These are phyloP conservation scores for Huso huso DNA, from an alignment of 2,797 vertebrate species.

Conservation along the genomic window DNA sequence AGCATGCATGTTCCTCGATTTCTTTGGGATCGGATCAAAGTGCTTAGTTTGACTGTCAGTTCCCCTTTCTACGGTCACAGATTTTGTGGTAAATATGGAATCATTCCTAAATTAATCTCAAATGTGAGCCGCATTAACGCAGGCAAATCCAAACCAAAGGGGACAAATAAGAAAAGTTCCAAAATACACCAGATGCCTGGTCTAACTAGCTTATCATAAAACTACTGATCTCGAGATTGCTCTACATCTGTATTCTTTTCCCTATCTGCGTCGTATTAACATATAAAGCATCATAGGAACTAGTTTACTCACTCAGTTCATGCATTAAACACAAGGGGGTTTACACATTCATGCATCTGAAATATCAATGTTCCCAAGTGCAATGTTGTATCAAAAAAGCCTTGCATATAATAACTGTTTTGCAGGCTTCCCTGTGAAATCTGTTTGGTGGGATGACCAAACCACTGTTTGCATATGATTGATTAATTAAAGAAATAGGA, in stretches of 20 bases:
- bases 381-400: slow-evolving; percentile 38
- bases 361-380: slow-evolving; percentile 30
- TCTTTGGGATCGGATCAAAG: no score
- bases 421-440: slow-evolving; percentile 27
- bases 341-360: slow-evolving; percentile 55
- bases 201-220: slow-evolving; percentile 33
- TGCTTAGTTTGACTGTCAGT: no score
- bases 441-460: slow-evolving; percentile 22
- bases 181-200: no score
- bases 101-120: no score
- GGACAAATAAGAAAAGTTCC: no score
- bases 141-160: no score
- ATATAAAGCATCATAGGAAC: slow-evolving; percentile 54
- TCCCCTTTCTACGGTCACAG: no score
- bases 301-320: slow-evolving; percentile 64
- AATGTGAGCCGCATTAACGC: no score
- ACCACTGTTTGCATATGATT: slow-evolving; percentile 28
- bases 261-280: slow-evolving; percentile 49
- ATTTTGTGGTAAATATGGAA: no score
- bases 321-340: slow-evolving; percentile 64
- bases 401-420: slow-evolving; percentile 52
- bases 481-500: not conserved
- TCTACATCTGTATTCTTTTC: slow-evolving; percentile 46
- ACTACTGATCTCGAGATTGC: slow-evolving; percentile 47
- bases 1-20: no score